Evolutionary conservation across 2,888 invertebrate genomes (phyloP).

Genomic region (Dicyrtoma fusca): DNA sequence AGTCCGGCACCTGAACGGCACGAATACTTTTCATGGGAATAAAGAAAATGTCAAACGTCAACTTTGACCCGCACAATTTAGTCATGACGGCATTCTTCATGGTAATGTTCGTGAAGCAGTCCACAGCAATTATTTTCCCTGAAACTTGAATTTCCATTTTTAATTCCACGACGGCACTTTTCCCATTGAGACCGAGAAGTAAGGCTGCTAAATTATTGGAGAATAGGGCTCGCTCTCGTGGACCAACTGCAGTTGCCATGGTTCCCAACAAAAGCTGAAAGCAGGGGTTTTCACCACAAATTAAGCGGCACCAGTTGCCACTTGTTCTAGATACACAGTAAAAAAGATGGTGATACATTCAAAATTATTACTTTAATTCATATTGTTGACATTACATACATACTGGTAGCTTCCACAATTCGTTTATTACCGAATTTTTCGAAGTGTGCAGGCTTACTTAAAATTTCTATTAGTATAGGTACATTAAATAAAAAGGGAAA

Average conservation of each 20-base stretch:
- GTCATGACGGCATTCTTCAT: slow-evolving; percentile 36
- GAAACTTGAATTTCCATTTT: slow-evolving; percentile 27
- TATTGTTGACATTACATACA: too few relatives aligned
- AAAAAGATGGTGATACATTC: too few relatives aligned
- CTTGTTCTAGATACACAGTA: too few relatives aligned
- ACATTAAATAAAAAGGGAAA: too few relatives aligned
- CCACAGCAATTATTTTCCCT: slow-evolving; percentile 32
- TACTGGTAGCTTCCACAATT: too few relatives aligned
- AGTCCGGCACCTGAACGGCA: slow-evolving; percentile 27
- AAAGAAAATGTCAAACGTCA: slow-evolving; percentile 31
- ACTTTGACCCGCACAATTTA: slow-evolving; percentile 15
- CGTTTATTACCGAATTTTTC: too few relatives aligned
- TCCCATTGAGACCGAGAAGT: slow-evolving; percentile 27
- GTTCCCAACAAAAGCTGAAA: neutral
- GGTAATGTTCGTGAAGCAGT: slow-evolving; percentile 40
- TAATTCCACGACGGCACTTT: slow-evolving; percentile 27
- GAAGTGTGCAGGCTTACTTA: too few relatives aligned
- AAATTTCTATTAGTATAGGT: too few relatives aligned
- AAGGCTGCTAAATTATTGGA: slow-evolving; percentile 32
- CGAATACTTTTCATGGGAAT: slow-evolving; percentile 30
- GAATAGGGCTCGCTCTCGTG: slow-evolving; percentile 34
- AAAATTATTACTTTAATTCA: too few relatives aligned
- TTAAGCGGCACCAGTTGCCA: too few relatives aligned
- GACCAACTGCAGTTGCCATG: slow-evolving; percentile 22
- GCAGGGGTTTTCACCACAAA: too few relatives aligned